Percentiles rank a stretch among this genome's conserved stretches.
phyloP scores from a whole-genome alignment of 2,113 vertebrate genomes.

The Austrofundulus limnaeus region DNA sequence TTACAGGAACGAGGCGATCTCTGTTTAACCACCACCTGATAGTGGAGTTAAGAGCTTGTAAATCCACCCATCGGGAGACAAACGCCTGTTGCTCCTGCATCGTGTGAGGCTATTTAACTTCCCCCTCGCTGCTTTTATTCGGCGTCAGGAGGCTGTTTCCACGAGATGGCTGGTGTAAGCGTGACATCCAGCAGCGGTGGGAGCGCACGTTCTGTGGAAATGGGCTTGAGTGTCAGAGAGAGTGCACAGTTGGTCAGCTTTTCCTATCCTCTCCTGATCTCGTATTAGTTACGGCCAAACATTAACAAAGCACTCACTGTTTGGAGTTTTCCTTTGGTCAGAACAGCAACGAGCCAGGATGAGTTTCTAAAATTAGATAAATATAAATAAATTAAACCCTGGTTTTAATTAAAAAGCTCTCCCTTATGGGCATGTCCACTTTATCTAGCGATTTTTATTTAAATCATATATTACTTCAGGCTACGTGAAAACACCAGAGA shows the following conservation, averaged over 20 bases:
- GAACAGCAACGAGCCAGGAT: slow-evolving; percentile 11
- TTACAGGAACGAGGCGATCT: slow-evolving; percentile 18
- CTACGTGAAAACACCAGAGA: slow-evolving; percentile 1
- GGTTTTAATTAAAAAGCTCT: slow-evolving; percentile 56
- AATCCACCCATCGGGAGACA: slow-evolving; percentile 31
- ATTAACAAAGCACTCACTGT: slow-evolving; percentile 77
- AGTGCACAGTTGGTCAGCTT: slow-evolving; percentile 53
- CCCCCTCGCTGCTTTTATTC: slow-evolving; percentile 35
- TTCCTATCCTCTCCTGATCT: slow-evolving; percentile 53
- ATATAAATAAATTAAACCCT: not conserved
- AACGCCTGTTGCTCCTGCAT: slow-evolving; percentile 27
- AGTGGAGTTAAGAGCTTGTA: slow-evolving; percentile 21
- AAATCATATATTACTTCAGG: slow-evolving; percentile 28
- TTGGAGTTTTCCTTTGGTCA: slow-evolving; percentile 54
- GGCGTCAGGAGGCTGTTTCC: slow-evolving; percentile 9
- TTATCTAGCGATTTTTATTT: slow-evolving; percentile 45
- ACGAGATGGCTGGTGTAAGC: slow-evolving; percentile 26
- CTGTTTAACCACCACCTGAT: slow-evolving; percentile 8
- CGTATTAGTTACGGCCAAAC: slow-evolving; percentile 56
- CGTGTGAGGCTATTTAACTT: slow-evolving; percentile 40
- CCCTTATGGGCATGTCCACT: slow-evolving; percentile 21
- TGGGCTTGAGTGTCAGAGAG: slow-evolving; percentile 32
- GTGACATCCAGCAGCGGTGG: slow-evolving; percentile 1
- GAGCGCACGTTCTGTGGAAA: slow-evolving; percentile 41
- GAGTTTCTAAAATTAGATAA: not conserved